phyloP scores from a whole-genome alignment of 2,888 invertebrate species.

The Selenia dentaria region DNA sequence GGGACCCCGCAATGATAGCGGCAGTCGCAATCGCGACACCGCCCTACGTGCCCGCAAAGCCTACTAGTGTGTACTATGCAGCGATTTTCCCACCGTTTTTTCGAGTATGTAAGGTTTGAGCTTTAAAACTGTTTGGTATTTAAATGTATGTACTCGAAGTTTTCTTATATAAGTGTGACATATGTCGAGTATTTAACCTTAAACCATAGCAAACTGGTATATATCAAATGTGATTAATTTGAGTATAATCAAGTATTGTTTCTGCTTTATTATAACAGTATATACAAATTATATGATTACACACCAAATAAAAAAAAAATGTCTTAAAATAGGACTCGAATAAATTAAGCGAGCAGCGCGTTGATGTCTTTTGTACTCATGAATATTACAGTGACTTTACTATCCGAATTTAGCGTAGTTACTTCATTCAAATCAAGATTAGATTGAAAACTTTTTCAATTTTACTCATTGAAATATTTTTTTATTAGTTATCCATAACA shows the following conservation, averaged over 20 bases:
- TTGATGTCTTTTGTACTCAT: constrained; percentile 63
- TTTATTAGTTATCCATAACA: constrained; percentile 35
- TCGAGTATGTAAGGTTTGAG: constrained; percentile 40
- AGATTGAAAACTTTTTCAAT: constrained; percentile 18
- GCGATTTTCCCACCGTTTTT: constrained; percentile 53
- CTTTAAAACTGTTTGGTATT: no score
- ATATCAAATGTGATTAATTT: no score
- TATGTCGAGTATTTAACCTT: no score
- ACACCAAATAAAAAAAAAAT: no score
- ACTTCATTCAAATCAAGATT: no score
- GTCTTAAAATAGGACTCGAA: no score
- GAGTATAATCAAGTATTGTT: no score
- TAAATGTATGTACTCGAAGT: no score
- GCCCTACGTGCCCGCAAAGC: constrained; percentile 50
- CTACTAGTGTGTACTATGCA: constrained; percentile 8
- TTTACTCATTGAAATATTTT: constrained; percentile 37
- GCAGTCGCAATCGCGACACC: constrained; percentile 76
- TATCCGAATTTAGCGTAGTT: constrained; percentile 16
- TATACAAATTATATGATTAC: no score
- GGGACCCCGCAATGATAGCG: constrained; percentile 75
- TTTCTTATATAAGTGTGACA: no score
- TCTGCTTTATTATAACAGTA: no score
- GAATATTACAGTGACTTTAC: constrained; percentile 16
- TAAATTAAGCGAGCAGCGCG: constrained; percentile 35
- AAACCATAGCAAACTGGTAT: no score